Percentiles rank a stretch among this genome's conserved stretches.
Conservation (phyloP, 92 coral and sea anemone genomes). For the Siderastrea siderea region DNA sequence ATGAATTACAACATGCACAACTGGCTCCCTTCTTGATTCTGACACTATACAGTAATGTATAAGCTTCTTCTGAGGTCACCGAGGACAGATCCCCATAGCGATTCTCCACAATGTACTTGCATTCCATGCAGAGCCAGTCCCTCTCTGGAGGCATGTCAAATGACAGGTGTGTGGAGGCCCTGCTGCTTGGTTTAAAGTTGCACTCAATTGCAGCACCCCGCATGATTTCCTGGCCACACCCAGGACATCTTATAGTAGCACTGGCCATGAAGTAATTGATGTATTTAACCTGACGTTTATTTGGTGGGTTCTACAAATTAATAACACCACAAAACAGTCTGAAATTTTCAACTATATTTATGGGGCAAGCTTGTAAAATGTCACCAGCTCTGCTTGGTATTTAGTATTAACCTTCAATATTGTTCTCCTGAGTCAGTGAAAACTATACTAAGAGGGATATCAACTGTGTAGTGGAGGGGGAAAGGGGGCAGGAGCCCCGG, state of each 20-base stretch:
- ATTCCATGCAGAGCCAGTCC: slow-evolving; percentile 92
- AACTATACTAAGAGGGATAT: too few species aligned
- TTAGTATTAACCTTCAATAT: too few species aligned
- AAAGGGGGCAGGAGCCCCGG: too few species aligned
- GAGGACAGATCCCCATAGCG: slow-evolving; percentile 80
- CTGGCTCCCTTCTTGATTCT: slow-evolving; percentile 66
- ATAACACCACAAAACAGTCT: not conserved
- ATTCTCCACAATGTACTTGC: slow-evolving; percentile 90
- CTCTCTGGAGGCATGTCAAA: slow-evolving; percentile 75
- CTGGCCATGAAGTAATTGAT: slow-evolving; percentile 50
- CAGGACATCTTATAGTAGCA: slow-evolving; percentile 80
- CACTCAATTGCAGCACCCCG: slow-evolving; percentile 88
- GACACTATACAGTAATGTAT: slow-evolving; percentile 78
- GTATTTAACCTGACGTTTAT: not conserved
- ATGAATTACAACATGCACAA: slow-evolving; percentile 51
- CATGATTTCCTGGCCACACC: slow-evolving; percentile 88
- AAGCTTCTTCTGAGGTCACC: slow-evolving; percentile 88
- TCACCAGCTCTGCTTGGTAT: too few species aligned
- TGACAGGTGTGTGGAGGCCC: slow-evolving; percentile 35
- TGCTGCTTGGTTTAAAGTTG: slow-evolving; percentile 71
- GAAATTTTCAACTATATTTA: not conserved
- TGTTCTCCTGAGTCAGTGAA: too few species aligned
- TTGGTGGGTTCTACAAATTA: not conserved
- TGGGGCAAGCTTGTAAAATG: too few species aligned
- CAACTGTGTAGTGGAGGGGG: too few species aligned